phyloP scores from a whole-genome alignment of 2,113 vertebrate species.

The Canis aureus region DNA sequence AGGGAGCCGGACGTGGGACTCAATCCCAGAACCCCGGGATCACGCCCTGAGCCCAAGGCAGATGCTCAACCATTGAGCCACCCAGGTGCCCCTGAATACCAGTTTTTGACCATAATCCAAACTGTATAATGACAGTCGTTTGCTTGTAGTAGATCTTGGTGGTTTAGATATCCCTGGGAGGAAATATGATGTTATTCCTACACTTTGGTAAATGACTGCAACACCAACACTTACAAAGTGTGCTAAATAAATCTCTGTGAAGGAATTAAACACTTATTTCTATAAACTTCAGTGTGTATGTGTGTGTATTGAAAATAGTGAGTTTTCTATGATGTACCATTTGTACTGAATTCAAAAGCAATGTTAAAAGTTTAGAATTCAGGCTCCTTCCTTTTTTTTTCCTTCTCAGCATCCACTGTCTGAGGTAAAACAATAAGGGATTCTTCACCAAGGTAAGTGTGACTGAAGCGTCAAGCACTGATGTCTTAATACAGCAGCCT shows the following conservation, averaged over 20 bases:
- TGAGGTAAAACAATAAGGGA: background rate
- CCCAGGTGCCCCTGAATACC: background rate
- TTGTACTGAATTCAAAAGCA: background rate
- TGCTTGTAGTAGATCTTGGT: background rate
- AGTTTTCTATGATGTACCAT: background rate
- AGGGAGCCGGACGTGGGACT: no score
- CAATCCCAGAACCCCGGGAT: no score
- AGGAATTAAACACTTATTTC: background rate
- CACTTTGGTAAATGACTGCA: background rate
- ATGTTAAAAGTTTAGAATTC: background rate
- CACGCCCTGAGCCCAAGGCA: no score
- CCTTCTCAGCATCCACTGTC: conserved; percentile 25
- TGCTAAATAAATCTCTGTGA: background rate
- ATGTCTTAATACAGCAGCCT: background rate
- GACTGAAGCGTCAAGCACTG: background rate
- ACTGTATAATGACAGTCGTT: background rate
- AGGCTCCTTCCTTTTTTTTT: background rate
- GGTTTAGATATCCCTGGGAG: background rate
- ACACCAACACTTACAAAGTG: background rate
- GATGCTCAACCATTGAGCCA: no score
- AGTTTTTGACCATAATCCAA: background rate
- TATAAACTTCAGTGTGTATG: background rate
- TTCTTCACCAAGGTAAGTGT: background rate
- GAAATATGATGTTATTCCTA: background rate
- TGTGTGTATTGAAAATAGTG: background rate